Evolutionary conservation across 2,113 vertebrate genomes (phyloP).

Genomic region (Bothrops jararaca): DNA sequence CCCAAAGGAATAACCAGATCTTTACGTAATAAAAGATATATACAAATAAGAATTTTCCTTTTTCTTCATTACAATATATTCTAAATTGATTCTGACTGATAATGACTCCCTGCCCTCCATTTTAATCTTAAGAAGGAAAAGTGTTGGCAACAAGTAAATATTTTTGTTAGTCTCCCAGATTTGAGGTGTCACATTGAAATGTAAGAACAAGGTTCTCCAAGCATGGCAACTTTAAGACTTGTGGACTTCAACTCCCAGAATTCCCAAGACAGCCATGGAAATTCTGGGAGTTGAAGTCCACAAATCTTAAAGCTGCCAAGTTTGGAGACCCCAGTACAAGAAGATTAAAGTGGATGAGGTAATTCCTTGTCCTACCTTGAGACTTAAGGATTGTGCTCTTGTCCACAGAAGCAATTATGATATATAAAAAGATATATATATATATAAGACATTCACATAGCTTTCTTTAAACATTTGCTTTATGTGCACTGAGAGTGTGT

Average conservation of each 20-base stretch:
- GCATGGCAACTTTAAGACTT: neutral
- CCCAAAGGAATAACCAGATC: neutral
- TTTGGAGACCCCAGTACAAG: neutral
- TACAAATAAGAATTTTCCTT: neutral
- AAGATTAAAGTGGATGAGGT: neutral
- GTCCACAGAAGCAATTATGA: neutral
- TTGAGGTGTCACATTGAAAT: neutral
- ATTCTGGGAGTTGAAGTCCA: neutral
- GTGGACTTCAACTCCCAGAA: neutral
- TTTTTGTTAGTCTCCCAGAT: neutral
- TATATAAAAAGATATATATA: neutral
- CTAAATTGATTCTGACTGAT: neutral
- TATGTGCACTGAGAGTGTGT: neutral
- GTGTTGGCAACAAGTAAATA: neutral
- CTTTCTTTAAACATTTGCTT: neutral
- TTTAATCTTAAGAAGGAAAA: conserved; percentile 5
- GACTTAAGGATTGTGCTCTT: neutral
- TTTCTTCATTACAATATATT: neutral
- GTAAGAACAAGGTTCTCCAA: neutral
- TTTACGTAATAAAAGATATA: neutral
- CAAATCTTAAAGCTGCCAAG: neutral
- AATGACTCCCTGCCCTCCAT: neutral
- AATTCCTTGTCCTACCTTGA: neutral
- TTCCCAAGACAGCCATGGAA: neutral
- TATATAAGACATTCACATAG: neutral